phyloP scores from a whole-genome alignment of 2,797 vertebrate genomes.

The Fistularia commersonii region DNA sequence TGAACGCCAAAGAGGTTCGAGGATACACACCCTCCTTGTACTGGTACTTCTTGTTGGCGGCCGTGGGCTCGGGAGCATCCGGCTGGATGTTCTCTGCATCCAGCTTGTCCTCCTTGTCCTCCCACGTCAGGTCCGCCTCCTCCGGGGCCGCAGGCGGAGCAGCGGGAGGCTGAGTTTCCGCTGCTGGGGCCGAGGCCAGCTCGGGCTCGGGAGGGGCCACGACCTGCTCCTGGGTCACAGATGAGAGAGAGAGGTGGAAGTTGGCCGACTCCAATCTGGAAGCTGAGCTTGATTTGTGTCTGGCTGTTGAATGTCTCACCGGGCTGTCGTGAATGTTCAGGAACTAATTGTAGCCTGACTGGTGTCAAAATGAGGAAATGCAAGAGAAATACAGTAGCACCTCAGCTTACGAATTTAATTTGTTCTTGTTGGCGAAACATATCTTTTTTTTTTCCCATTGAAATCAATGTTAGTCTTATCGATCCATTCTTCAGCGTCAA shows the following conservation, averaged over 20 bases:
- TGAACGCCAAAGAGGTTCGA: conserved; percentile 1
- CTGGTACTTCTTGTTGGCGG: conserved; percentile 86
- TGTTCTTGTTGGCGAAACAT: no score
- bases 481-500: no score
- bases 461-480: no score
- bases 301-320: background rate
- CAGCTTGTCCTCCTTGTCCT: conserved; percentile 93
- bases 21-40: conserved; percentile 88
- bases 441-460: no score
- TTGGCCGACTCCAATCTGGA: background rate
- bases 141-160: conserved; percentile 71
- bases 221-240: conserved; percentile 64
- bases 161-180: conserved; percentile 54
- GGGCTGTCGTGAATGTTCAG: background rate
- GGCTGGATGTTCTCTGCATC: conserved; percentile 88
- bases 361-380: no score
- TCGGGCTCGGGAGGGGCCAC: conserved; percentile 78
- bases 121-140: conserved; percentile 90
- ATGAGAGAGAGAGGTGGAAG: background rate
- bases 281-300: background rate
- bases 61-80: conserved; percentile 25
- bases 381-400: no score
- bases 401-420: no score
- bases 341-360: no score
- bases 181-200: conserved; percentile 54